A percentile compares a stretch with the other conserved stretches of the same genome.
Evolutionary conservation across 2,113 vertebrate genomes (phyloP).

Genomic region (Cacatua alba): DNA sequence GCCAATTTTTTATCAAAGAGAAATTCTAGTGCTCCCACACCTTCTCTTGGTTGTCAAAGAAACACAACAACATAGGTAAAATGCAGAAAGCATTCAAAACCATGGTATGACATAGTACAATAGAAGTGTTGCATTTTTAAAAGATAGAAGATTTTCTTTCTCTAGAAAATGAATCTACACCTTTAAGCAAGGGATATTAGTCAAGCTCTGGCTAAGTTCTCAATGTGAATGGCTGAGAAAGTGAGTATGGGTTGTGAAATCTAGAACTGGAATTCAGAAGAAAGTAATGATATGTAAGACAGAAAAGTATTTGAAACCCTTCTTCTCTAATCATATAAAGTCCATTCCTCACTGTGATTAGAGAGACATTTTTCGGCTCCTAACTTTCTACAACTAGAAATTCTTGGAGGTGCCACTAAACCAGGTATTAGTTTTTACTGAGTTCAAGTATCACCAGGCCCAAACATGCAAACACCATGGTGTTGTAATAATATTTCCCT

Average conservation of each 20-base stretch:
- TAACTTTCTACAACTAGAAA: not conserved
- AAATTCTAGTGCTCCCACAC: not conserved
- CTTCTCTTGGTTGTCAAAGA: not conserved
- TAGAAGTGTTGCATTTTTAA: not conserved
- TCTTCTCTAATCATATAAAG: not conserved
- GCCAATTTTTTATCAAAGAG: not conserved
- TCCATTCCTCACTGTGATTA: not conserved
- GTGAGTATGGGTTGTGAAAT: not conserved
- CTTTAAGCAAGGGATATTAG: not conserved
- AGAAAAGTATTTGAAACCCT: not conserved
- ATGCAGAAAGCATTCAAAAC: not conserved
- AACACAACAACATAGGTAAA: not conserved
- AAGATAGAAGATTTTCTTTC: not conserved
- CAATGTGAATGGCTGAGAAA: not conserved
- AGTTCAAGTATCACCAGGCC: not conserved
- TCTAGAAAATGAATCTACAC: not conserved
- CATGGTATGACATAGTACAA: not conserved
- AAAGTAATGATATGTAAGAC: not conserved
- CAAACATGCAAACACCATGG: not conserved
- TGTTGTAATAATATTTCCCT: not conserved
- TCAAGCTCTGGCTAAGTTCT: not conserved
- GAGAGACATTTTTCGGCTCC: not conserved
- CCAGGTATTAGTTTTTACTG: not conserved
- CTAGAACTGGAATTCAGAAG: not conserved
- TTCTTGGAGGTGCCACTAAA: not conserved